phyloP scores from a whole-genome alignment of 2,888 invertebrate species.

The Alitta virens region DNA sequence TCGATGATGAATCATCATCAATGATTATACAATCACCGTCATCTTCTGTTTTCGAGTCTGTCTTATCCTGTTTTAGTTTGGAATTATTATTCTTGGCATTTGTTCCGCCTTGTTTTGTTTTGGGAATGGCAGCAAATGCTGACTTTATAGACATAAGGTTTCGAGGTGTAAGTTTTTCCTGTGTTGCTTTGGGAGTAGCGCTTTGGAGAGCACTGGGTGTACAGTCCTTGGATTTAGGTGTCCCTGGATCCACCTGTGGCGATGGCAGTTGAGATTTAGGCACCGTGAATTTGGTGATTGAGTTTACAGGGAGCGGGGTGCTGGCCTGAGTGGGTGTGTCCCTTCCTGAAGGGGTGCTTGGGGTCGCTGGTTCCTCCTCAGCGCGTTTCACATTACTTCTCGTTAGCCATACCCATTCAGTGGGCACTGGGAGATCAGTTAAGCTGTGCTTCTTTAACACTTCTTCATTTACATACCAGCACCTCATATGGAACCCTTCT shows the following conservation, averaged over 20 bases:
- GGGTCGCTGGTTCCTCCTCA: neutral
- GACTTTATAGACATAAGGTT: constrained; percentile 1
- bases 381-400: neutral
- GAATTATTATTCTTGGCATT: neutral
- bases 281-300: constrained; percentile 17
- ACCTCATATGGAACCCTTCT: constrained; percentile 62
- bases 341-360: neutral
- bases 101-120: neutral
- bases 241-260: neutral
- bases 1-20: neutral
- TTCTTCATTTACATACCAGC: constrained; percentile 68
- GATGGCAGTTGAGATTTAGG: neutral
- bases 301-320: neutral
- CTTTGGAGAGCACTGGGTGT: neutral
- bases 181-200: neutral
- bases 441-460: constrained; percentile 62
- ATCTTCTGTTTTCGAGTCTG: neutral
- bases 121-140: constrained; percentile 1
- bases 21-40: constrained; percentile 12
- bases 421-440: constrained; percentile 60
- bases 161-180: neutral
- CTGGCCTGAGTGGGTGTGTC: neutral
- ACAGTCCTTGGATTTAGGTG: neutral
- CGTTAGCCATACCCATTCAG: constrained; percentile 63
- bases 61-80: neutral